phyloP scores from a whole-genome alignment of 2,888 invertebrate genomes.

The Sepiola atlantica region DNA sequence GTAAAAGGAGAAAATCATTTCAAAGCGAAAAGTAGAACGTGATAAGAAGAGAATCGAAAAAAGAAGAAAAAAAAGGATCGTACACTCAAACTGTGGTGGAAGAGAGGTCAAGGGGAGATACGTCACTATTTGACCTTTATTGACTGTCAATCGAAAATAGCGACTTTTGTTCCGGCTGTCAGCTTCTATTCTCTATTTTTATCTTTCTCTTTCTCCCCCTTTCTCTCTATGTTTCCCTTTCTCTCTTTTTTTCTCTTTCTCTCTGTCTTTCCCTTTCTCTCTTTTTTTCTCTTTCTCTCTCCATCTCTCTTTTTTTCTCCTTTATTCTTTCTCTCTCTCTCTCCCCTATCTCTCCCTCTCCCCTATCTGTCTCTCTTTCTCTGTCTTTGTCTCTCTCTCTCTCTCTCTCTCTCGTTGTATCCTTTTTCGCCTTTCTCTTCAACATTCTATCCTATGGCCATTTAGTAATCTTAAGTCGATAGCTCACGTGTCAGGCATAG shows the following conservation, averaged over 20 bases:
- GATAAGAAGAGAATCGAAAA: neutral
- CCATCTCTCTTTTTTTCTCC: no score
- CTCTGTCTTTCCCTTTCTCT: neutral
- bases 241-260: no score
- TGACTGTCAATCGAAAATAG: neutral
- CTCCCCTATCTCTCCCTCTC: neutral
- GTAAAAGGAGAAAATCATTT: neutral
- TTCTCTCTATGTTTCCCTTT: no score
- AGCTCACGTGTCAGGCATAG: no score
- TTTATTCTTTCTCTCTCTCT: neutral
- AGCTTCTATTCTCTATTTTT: neutral
- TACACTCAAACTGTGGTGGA: neutral
- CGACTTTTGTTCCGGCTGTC: conserved; percentile 20
- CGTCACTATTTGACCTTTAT: neutral
- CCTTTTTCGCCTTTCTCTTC: no score
- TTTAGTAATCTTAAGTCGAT: no score
- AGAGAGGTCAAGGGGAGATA: neutral
- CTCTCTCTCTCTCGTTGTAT: neutral
- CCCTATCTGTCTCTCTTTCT: neutral
- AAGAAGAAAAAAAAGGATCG: neutral
- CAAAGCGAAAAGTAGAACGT: neutral
- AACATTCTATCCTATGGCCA: no score
- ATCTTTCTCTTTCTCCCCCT: neutral
- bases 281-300: neutral
- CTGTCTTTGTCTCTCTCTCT: neutral